Percentiles rank a stretch among this genome's conserved stretches.
phyloP scores from a whole-genome alignment of 2,888 invertebrate species.

The Prosapia bicincta region DNA sequence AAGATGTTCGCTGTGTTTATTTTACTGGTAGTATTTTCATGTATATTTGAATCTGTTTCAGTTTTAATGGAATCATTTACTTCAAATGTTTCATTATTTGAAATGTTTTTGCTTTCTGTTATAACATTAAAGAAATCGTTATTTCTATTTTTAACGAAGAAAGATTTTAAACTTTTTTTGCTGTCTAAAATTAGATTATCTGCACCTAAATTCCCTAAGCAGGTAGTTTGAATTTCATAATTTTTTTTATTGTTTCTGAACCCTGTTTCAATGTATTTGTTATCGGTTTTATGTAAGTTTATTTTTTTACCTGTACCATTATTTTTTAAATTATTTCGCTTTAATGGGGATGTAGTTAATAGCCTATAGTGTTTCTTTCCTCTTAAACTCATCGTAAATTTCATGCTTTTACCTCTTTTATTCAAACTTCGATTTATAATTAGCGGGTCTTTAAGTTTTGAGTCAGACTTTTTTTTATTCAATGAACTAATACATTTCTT shows the following conservation, averaged over 20 bases:
- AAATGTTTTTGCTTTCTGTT: not conserved
- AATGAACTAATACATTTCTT: not conserved
- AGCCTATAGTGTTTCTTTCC: not conserved
- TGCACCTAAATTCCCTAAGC: too few relatives aligned
- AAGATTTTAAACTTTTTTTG: too few relatives aligned
- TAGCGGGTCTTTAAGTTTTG: not conserved
- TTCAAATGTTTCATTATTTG: not conserved
- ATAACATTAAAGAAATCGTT: too few relatives aligned
- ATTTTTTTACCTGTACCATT: not conserved
- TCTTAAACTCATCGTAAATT: not conserved
- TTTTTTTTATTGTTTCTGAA: not conserved
- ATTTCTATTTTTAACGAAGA: too few relatives aligned
- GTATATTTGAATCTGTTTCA: not conserved
- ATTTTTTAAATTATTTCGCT: not conserved
- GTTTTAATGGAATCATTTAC: not conserved
- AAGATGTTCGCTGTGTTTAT: not conserved
- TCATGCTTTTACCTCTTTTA: not conserved
- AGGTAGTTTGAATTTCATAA: not conserved
- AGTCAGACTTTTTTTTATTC: not conserved
- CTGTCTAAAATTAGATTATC: too few relatives aligned
- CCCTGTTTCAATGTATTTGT: not conserved
- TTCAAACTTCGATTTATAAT: not conserved
- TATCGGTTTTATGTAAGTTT: not conserved
- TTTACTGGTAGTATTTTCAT: not conserved
- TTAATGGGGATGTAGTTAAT: not conserved